A percentile compares a stretch with the other conserved stretches of the same genome.
Evolutionary conservation across 1,140 invertebrate species (phyloP).

Genomic region (Trichonephila inaurata): DNA sequence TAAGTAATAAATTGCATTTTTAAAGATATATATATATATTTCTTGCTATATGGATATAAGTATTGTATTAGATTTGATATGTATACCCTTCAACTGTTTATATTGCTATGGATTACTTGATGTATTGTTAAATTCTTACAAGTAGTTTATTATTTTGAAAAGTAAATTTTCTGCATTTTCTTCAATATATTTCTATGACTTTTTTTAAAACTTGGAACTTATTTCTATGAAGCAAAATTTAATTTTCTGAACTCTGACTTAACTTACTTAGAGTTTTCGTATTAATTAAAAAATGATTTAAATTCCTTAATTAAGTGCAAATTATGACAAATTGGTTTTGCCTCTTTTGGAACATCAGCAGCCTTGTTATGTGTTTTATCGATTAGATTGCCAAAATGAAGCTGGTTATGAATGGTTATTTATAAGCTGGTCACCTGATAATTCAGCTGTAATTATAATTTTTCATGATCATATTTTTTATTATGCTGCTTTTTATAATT

Average conservation of each 20-base stretch:
- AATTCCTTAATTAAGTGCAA: constrained; percentile 46
- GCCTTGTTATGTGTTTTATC: constrained; percentile 96
- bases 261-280: not conserved
- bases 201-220: no score
- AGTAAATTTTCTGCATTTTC: no score
- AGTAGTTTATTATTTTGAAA: no score
- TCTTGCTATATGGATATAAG: no score
- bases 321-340: constrained; percentile 88
- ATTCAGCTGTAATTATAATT: constrained; percentile 84
- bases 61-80: no score
- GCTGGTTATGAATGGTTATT: constrained; percentile 95
- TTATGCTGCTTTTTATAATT: no score
- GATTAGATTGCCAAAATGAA: constrained; percentile 89
- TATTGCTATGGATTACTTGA: no score
- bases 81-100: no score
- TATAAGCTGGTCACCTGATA: constrained; percentile 96
- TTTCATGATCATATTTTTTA: not conserved
- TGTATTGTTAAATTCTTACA: no score
- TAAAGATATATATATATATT: no score
- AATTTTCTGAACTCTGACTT: not conserved
- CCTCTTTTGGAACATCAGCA: constrained; percentile 90
- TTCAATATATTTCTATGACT: no score
- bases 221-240: not conserved
- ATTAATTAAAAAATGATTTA: not conserved
- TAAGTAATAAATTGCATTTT: no score